These are phyloP conservation scores for Drosophila rhopaloa DNA, from an alignment of 1,140 invertebrate species.

Conservation along the genomic window DNA sequence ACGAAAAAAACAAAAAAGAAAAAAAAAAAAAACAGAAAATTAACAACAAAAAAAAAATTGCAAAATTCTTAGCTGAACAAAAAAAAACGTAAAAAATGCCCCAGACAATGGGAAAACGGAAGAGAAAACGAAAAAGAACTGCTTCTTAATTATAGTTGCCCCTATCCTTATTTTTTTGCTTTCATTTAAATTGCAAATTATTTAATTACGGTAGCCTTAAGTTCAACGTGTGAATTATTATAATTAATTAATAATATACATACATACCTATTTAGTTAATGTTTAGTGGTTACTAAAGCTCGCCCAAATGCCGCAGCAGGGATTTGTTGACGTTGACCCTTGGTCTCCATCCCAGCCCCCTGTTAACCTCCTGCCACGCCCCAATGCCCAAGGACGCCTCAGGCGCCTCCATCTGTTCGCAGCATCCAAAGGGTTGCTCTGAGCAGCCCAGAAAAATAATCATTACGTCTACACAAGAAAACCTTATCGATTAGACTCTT, in stretches of 20 bases:
- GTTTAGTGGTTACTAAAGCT: slow-evolving; percentile 68
- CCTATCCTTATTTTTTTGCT: slow-evolving; percentile 60
- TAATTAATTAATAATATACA: slow-evolving; percentile 65
- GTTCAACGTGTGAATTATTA: slow-evolving; percentile 71
- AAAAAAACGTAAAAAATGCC: slow-evolving; percentile 44
- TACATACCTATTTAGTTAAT: slow-evolving; percentile 68
- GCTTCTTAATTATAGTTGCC: slow-evolving; percentile 78
- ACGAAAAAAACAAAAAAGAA: slow-evolving; percentile 34
- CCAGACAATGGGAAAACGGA: slow-evolving; percentile 56
- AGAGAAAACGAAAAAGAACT: slow-evolving; percentile 60
- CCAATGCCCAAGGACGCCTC: slow-evolving; percentile 26
- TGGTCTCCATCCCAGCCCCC: not conserved
- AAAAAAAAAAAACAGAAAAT: slow-evolving; percentile 48
- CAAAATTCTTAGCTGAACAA: slow-evolving; percentile 57
- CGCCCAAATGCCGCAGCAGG: slow-evolving; percentile 74
- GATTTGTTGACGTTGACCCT: slow-evolving; percentile 8
- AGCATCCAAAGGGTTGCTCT: slow-evolving; percentile 57
- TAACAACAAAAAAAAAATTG: slow-evolving; percentile 56
- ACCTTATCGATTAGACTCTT: slow-evolving; percentile 52
- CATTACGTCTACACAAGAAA: slow-evolving; percentile 21
- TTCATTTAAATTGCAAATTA: slow-evolving; percentile 75
- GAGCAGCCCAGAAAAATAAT: slow-evolving; percentile 46
- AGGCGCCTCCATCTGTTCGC: slow-evolving; percentile 48
- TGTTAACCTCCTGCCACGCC: slow-evolving; percentile 24
- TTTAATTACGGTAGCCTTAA: slow-evolving; percentile 74